phyloP scores from a whole-genome alignment of 2,888 invertebrate genomes.

The Apamea crenata region DNA sequence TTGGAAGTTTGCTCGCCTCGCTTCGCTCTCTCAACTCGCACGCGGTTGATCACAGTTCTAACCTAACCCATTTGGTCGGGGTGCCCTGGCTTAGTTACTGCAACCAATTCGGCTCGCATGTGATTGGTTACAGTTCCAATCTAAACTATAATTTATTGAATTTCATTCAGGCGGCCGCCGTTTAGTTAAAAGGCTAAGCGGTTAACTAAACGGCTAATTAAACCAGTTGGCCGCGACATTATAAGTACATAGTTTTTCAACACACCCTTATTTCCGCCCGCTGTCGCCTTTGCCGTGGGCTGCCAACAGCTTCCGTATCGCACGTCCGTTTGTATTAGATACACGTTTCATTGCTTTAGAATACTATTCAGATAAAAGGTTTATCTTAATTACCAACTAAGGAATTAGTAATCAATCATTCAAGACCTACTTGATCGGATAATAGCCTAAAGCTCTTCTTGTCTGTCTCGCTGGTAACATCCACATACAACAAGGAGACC shows the following conservation, averaged over 20 bases:
- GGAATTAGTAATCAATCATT: constrained; percentile 26
- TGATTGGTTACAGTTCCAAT: too few species aligned
- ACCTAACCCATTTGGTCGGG: too few species aligned
- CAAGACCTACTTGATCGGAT: constrained; percentile 12
- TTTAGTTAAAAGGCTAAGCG: too few species aligned
- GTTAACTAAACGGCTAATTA: too few species aligned
- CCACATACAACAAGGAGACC: not conserved
- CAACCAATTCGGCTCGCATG: too few species aligned
- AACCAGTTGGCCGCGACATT: too few species aligned
- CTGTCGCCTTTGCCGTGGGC: constrained; percentile 12
- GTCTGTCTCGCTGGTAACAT: not conserved
- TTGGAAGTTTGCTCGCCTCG: too few species aligned
- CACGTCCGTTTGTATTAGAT: constrained; percentile 37
- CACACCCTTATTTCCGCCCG: not conserved
- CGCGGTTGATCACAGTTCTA: too few species aligned
- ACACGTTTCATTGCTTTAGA: constrained; percentile 35
- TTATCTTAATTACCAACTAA: constrained; percentile 16
- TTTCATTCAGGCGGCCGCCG: too few species aligned
- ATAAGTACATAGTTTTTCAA: not conserved
- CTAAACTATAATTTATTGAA: too few species aligned
- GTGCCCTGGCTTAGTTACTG: too few species aligned
- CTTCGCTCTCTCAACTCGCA: too few species aligned
- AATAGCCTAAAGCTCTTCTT: not conserved
- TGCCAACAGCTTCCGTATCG: constrained; percentile 23
- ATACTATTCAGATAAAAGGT: constrained; percentile 23